These are phyloP conservation scores for Peromyscus maniculatus DNA, from an alignment of 2,113 vertebrate species.

Conservation along the genomic window DNA sequence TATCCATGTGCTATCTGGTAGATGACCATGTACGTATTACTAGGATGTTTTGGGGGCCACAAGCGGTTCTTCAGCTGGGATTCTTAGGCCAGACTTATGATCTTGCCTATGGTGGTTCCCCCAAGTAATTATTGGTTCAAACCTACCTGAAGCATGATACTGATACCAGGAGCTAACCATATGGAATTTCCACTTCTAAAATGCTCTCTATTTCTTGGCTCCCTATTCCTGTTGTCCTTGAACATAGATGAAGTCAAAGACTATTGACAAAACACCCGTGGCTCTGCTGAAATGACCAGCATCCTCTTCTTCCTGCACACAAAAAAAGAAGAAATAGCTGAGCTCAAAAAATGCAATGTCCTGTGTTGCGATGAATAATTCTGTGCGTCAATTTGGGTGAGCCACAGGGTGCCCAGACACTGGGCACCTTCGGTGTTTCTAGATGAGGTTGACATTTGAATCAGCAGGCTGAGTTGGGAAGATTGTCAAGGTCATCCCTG, in stretches of 20 bases:
- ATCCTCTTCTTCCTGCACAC: neutral
- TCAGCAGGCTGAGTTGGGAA: neutral
- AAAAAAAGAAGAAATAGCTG: neutral
- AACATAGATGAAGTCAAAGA: neutral
- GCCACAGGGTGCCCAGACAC: neutral
- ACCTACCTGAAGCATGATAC: neutral
- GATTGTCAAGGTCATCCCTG: neutral
- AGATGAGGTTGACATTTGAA: neutral
- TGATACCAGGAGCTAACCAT: neutral
- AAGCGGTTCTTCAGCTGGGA: neutral
- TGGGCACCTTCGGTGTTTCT: neutral
- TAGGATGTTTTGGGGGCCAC: neutral
- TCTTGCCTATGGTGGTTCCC: neutral
- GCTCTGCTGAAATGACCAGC: neutral
- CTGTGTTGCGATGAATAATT: neutral
- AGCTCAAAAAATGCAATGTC: neutral
- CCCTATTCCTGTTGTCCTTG: neutral
- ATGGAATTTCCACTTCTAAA: neutral
- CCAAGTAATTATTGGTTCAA: neutral
- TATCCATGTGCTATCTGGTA: neutral
- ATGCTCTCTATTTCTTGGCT: too few relatives aligned
- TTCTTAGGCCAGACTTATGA: neutral
- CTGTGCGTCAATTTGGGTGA: neutral
- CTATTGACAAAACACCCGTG: fast-evolving
- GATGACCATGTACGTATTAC: neutral